These are phyloP conservation scores for Tipula lateralis DNA, from an alignment of 2,888 invertebrate species.

Conservation along the genomic window DNA sequence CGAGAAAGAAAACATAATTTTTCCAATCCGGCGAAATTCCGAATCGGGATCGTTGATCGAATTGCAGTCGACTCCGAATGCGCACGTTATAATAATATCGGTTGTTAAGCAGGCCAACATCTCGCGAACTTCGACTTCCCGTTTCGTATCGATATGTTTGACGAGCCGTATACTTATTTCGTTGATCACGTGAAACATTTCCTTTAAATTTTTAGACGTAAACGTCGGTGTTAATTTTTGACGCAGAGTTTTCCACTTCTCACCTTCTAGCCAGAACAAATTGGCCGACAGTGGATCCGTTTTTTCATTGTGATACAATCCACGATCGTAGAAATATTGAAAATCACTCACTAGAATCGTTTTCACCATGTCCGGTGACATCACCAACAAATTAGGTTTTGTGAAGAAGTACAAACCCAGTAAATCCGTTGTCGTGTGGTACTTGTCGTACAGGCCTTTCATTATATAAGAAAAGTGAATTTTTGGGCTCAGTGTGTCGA, in stretches of 20 bases:
- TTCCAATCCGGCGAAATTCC: slow-evolving; percentile 39
- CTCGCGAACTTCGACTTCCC: slow-evolving; percentile 34
- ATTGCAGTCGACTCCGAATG: slow-evolving; percentile 45
- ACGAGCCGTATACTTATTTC: slow-evolving; percentile 34
- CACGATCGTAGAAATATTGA: slow-evolving; percentile 35
- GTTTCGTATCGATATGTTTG: slow-evolving; percentile 30
- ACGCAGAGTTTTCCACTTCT: slow-evolving; percentile 35
- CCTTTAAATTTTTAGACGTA: slow-evolving; percentile 35
- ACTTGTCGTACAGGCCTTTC: neutral
- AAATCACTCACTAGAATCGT: slow-evolving; percentile 35
- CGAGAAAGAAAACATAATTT: slow-evolving; percentile 32
- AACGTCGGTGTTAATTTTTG: slow-evolving; percentile 35
- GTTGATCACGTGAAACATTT: slow-evolving; percentile 35
- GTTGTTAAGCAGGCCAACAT: slow-evolving; percentile 35
- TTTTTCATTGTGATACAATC: slow-evolving; percentile 35
- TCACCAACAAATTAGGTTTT: slow-evolving; percentile 33
- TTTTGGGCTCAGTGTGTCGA: neutral
- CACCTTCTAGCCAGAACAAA: slow-evolving; percentile 35
- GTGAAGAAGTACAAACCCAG: slow-evolving; percentile 34
- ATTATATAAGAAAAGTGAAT: neutral
- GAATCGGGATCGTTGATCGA: slow-evolving; percentile 40
- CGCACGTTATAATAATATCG: slow-evolving; percentile 40
- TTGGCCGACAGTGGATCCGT: slow-evolving; percentile 35
- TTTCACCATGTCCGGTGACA: slow-evolving; percentile 34
- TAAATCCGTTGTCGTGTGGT: neutral